These are phyloP conservation scores for Sibirionetta formosa DNA, from an alignment of 2,797 vertebrate species.

Conservation along the genomic window DNA sequence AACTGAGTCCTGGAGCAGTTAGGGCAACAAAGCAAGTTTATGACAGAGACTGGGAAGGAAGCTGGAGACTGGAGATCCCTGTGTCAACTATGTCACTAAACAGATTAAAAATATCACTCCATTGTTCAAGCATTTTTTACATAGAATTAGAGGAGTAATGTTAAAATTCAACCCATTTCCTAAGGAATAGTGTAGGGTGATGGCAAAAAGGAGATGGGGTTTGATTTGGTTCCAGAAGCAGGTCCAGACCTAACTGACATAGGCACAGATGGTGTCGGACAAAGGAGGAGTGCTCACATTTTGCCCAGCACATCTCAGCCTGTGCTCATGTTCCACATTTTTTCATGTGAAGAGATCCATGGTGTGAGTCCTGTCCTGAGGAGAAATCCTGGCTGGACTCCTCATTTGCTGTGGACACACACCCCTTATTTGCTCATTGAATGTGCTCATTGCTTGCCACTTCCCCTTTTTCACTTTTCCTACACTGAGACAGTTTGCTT, in stretches of 20 bases:
- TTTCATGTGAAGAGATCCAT: neutral
- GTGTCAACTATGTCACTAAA: neutral
- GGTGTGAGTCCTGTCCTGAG: neutral
- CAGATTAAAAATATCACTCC: neutral
- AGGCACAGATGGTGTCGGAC: accelerated
- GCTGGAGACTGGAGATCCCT: neutral
- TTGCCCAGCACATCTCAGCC: accelerated
- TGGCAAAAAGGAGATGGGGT: neutral
- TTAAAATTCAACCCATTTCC: neutral
- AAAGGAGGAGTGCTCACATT: accelerated
- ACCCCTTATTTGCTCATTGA: neutral
- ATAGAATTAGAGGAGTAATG: neutral
- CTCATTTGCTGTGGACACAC: neutral
- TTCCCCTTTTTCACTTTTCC: neutral
- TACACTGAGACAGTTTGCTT: neutral
- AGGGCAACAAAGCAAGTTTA: neutral
- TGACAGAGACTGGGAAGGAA: neutral
- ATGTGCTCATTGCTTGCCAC: too few relatives aligned
- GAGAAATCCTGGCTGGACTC: accelerated
- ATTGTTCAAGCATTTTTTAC: neutral
- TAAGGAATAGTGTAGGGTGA: neutral
- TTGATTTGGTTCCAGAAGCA: neutral
- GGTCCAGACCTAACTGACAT: neutral
- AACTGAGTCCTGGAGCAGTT: neutral
- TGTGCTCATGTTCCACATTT: neutral